Conservation (phyloP, 2,888 invertebrate species). For the Nowickia ferox region DNA sequence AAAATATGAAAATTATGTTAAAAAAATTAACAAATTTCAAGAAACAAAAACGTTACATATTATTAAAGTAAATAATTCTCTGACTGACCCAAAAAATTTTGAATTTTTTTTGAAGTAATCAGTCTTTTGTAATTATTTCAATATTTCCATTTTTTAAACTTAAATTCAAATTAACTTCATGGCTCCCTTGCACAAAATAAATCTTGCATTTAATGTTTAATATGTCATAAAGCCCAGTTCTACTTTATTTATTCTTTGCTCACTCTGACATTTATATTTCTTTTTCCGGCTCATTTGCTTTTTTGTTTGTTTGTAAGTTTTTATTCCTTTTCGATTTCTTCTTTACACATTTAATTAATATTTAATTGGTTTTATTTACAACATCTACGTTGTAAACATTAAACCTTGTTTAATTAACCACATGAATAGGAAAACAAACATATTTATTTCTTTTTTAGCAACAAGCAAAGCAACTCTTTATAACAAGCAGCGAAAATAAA, state of each 20-base stretch:
- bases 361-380: conserved; percentile 79
- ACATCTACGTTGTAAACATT: conserved; percentile 53
- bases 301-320: neutral
- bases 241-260: conserved; percentile 30
- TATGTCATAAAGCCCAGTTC: conserved; percentile 51
- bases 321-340: conserved; percentile 36
- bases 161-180: neutral
- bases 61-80: too few species aligned
- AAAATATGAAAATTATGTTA: too few species aligned
- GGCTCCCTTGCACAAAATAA: conserved; percentile 23
- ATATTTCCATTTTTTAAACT: neutral
- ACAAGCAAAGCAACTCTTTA: conserved; percentile 10
- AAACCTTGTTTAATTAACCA: conserved; percentile 11
- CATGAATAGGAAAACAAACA: conserved; percentile 41
- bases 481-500: neutral
- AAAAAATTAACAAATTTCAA: too few species aligned
- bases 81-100: neutral
- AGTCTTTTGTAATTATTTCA: conserved; percentile 2
- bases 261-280: neutral
- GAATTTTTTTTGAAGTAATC: neutral
- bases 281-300: conserved; percentile 42
- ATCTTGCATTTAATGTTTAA: conserved; percentile 61
- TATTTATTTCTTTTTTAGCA: neutral
- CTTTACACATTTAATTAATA: conserved; percentile 77
- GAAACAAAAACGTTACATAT: too few species aligned